Conservation (phyloP, 2,888 invertebrate genomes). For the Galerucella calmariensis region DNA sequence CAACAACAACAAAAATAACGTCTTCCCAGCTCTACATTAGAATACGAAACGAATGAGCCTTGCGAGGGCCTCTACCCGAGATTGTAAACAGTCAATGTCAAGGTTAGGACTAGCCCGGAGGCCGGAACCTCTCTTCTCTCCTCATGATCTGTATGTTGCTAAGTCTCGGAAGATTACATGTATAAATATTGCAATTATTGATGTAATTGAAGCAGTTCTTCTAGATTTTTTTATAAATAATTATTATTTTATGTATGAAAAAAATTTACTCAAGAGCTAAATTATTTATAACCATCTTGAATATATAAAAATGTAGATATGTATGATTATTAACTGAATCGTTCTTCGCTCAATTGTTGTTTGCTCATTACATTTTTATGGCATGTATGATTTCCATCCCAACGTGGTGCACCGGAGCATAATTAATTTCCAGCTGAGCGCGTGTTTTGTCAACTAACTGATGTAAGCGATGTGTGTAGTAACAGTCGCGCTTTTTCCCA, state of each 20-base stretch:
- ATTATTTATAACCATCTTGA: neutral
- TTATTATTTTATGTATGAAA: neutral
- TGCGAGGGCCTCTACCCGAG: slow-evolving; percentile 55
- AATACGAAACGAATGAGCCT: slow-evolving; percentile 45
- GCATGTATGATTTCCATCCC: too few relatives aligned
- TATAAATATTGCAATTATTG: neutral
- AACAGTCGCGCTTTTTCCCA: too few relatives aligned
- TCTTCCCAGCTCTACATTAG: slow-evolving; percentile 18
- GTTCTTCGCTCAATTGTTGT: too few relatives aligned
- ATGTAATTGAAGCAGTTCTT: neutral
- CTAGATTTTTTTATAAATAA: neutral
- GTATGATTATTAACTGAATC: too few relatives aligned
- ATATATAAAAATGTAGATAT: neutral
- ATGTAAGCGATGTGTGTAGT: too few relatives aligned
- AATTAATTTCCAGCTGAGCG: too few relatives aligned
- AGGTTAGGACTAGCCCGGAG: slow-evolving; percentile 55
- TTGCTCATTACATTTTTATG: too few relatives aligned
- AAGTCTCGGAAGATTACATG: slow-evolving; percentile 12
- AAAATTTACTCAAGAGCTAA: neutral
- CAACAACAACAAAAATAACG: neutral
- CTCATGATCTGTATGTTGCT: neutral
- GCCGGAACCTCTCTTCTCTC: slow-evolving; percentile 41
- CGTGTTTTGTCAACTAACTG: too few relatives aligned
- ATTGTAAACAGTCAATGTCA: slow-evolving; percentile 58
- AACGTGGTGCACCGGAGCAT: too few relatives aligned